Evolutionary conservation across 2,888 invertebrate genomes (phyloP), one percentile per base, ranked within the genome.

Genomic region (Deladenus siricidicola): DNA sequence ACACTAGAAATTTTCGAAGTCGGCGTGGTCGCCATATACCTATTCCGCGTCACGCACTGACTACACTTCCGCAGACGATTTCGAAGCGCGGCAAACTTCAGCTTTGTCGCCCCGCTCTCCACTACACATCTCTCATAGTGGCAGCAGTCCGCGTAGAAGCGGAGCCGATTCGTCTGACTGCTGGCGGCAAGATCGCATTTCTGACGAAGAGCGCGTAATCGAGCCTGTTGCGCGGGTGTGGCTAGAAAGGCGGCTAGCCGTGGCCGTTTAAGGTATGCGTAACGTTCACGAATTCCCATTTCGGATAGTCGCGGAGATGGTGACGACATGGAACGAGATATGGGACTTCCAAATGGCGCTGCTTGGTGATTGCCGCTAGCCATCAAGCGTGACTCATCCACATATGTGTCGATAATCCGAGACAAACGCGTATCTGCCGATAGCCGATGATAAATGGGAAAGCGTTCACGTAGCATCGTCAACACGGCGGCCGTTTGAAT

Each of bases 361-460:
- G 39, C 44, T 44, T 63, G 60, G n/a, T 14, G 39, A 47, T 17
- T 42, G 23, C 6, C 26, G 17, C 21, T 21, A 24, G 14, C 45
- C 21, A 1, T 29, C 24, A 21, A 48, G 34, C 21, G 30, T 21
- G 39, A 54, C 30, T 54, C 39, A 14, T 58, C 54, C 42, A 64
- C 19, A 43, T 53, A 64, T 8, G 64, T 55, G 14, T 64, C 69
- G n/a, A 67, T 42, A 17, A 68, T 49, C 2, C 64, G 61, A 47
- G 64, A 68, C 21, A 69, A 39, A 19, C 65, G 45, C 2, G 50
- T 44, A 44, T 67, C 68, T 4, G 59, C 57, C 14, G 67, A 34
- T 24, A 67, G 58, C n/a, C 67, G 55, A 23, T 59, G 59, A 49
- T 62, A 70, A 42, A 66, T 57, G n/a, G 67, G 67, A 26, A 69